These are phyloP conservation scores for Ligdia adustata DNA, from an alignment of 2,888 invertebrate genomes.

Conservation along the genomic window DNA sequence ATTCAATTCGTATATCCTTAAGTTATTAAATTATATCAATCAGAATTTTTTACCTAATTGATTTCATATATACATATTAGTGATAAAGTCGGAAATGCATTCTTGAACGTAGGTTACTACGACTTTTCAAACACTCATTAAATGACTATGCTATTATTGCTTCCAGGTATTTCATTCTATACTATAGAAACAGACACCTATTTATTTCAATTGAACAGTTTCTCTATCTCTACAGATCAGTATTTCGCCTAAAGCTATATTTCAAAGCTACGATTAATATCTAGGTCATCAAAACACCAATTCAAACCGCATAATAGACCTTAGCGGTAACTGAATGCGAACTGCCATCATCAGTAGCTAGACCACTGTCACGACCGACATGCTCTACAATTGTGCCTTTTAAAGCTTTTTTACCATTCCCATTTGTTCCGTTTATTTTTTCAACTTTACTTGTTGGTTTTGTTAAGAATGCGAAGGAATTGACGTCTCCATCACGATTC, in stretches of 20 bases:
- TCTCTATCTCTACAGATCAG: background rate
- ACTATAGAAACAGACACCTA: too few species aligned
- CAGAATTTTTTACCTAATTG: background rate
- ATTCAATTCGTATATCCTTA: background rate
- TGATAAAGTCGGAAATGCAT: too few species aligned
- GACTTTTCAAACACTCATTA: too few species aligned
- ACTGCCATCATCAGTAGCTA: slow-evolving; percentile 27
- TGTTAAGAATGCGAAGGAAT: slow-evolving; percentile 73
- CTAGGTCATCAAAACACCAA: slow-evolving; percentile 21
- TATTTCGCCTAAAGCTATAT: slow-evolving; percentile 2
- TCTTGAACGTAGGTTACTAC: too few species aligned
- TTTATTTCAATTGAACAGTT: background rate
- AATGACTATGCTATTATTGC: too few species aligned
- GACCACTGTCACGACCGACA: slow-evolving; percentile 39
- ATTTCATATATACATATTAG: background rate
- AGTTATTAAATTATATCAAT: background rate
- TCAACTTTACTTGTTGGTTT: slow-evolving; percentile 75
- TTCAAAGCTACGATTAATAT: slow-evolving; percentile 2
- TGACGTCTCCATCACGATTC: slow-evolving; percentile 76
- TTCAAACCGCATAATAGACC: slow-evolving; percentile 20
- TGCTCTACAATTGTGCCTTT: slow-evolving; percentile 40
- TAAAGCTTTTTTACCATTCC: slow-evolving; percentile 33
- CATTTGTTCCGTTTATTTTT: slow-evolving; percentile 45
- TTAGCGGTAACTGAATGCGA: slow-evolving; percentile 20
- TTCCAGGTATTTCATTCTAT: too few species aligned